These are phyloP conservation scores for Lepus townsendii DNA, from an alignment of 2,797 vertebrate genomes.

Conservation along the genomic window DNA sequence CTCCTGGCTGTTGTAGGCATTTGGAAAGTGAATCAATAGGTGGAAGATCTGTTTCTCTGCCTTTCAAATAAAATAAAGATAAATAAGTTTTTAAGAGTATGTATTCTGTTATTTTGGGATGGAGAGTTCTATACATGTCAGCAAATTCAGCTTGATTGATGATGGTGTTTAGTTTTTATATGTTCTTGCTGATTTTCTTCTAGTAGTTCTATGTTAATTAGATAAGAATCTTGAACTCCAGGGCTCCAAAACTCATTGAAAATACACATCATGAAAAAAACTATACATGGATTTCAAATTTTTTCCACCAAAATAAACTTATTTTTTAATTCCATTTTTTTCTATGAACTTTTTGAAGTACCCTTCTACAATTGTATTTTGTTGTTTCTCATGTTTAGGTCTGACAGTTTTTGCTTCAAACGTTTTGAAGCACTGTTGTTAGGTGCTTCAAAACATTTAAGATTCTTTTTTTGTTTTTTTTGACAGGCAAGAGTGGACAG, in stretches of 20 bases:
- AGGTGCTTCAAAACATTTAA: slow-evolving; percentile 18
- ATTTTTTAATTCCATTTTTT: too few relatives aligned
- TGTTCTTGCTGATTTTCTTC: slow-evolving; percentile 46
- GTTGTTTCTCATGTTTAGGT: slow-evolving; percentile 42
- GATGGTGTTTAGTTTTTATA: slow-evolving; percentile 28
- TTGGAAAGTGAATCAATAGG: too few relatives aligned
- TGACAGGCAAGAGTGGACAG: too few relatives aligned
- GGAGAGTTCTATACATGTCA: slow-evolving; percentile 21
- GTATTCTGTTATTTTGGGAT: background rate
- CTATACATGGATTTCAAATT: too few relatives aligned
- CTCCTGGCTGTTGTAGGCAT: too few relatives aligned
- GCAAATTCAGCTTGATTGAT: background rate
- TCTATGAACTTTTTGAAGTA: too few relatives aligned
- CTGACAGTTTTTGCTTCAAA: slow-evolving; percentile 40
- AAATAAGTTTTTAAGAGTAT: background rate
- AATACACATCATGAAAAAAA: too few relatives aligned
- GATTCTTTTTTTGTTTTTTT: background rate
- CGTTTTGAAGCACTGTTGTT: slow-evolving; percentile 49
- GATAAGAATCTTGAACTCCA: slow-evolving; percentile 35
- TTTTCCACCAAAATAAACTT: too few relatives aligned
- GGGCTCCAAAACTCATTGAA: too few relatives aligned
- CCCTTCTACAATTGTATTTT: background rate
- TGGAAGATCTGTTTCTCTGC: too few relatives aligned
- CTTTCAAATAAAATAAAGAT: too few relatives aligned
- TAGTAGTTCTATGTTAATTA: slow-evolving; percentile 41